Base-by-base conservation (phyloP, 2,888 invertebrate genomes). In the Aleiodes testaceus region DNA sequence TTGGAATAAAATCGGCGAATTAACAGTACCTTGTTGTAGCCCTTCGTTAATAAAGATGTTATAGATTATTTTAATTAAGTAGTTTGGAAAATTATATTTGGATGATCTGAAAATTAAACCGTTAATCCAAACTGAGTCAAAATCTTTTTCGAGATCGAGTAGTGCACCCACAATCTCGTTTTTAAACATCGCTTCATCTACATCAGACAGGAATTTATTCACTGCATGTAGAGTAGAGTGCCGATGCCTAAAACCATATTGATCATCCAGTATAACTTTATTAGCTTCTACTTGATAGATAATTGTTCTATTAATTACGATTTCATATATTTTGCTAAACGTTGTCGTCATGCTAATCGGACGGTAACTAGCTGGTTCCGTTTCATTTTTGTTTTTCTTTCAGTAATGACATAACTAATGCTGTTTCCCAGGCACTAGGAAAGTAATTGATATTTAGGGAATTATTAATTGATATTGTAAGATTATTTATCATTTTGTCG, bases 391-490 rank as follows among this genome's bases (percentile, higher is more conserved):
- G 1, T 22, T 22, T 52, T 52, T 52, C n/a, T 22, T 52, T 52
- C 6, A 12, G 12, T 7, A 52, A 6, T 2, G 52, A 22, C 0
- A 22, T 52, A 5, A 52, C 22, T 22, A 22, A 18, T 18, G 52
- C 20, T 1, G 20, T 52, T 52, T 52, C 20, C 22, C 52, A 52
- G 2, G 12, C 7, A 1, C 2, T 9, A 6, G 22, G 52, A 22
- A 22, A 52, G 11, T 52, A 22, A 22, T 61, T 36, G 2, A 18
- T 65, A 22, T 65, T 65, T 2, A 65, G 30, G 1, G 65, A 2
- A 30, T 65, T 65, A 5, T 65, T 65, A 2, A 65, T 20, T 6
- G 49, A 6, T 20, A 18, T 65, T n/a, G 49, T 49, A 5, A 47
- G 12, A 30, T 65, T 47, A 1, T 0, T 20, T 1, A 65, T 65